Evolutionary conservation across 2,113 vertebrate genomes (phyloP).

Genomic region (Orientallactaga bullata): DNA sequence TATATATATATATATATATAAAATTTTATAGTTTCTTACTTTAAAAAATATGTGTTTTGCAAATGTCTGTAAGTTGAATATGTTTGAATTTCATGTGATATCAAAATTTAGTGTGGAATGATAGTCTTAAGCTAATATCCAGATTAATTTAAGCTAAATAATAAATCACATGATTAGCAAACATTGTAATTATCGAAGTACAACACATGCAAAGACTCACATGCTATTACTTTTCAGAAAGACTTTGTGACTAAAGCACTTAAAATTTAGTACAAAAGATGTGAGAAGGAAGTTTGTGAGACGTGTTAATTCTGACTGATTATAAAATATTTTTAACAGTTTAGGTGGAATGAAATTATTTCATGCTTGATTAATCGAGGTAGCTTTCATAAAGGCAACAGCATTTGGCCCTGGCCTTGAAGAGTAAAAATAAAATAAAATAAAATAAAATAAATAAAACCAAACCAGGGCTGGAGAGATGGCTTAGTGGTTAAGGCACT

Average conservation of each 20-base stretch:
- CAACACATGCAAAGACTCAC: background rate
- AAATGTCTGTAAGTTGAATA: background rate
- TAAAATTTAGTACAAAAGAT: background rate
- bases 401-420: slow-evolving; percentile 8
- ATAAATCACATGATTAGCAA: background rate
- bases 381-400: background rate
- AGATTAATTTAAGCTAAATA: background rate
- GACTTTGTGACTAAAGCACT: background rate
- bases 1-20: background rate
- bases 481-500: no score
- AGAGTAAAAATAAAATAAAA: background rate
- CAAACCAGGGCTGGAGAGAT: no score
- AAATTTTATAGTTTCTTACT: background rate
- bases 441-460: no score
- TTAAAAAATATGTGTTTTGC: background rate
- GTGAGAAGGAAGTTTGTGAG: background rate
- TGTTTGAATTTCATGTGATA: background rate
- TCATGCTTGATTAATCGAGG: background rate
- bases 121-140: background rate
- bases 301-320: slow-evolving; percentile 14
- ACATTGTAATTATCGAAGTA: background rate
- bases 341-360: background rate
- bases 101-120: background rate
- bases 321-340: background rate
- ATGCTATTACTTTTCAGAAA: background rate